Base-by-base conservation (phyloP, 2,888 invertebrate species). In the Serripes groenlandicus region DNA sequence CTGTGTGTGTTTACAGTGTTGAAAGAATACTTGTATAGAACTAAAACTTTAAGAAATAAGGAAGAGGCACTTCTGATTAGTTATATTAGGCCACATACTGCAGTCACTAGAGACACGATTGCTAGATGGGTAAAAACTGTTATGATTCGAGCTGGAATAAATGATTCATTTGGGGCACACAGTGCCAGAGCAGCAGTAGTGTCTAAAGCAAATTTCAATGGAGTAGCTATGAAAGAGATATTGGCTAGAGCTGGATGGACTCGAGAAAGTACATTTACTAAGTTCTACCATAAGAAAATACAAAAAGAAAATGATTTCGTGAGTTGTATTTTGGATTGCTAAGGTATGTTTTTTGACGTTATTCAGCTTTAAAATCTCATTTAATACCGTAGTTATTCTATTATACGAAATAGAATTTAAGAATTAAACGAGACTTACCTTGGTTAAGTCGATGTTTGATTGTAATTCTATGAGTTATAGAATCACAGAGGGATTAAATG, bases 241-340 rank as follows among this genome's bases (percentile, higher is more conserved):
- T 26, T 82, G 56, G 42, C 68, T 21, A 78, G 49, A 34, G 78
- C 82, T n/a, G 82, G 82, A 52, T 82, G 77, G 78, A 37, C 56
- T 21, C 62, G 70, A 56, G 58, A 32, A 28, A 23, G 28, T 4
- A 73, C 73, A 30, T 79, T 75, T 69, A 30, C 54, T 23, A 71
- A 54, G 23, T 79, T 75, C 49, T 79, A 79, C 68, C 32, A 71
- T 42, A 71, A 71, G 5, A n/a, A n/a, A n/a, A n/a, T n/a, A n/a
- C n/a, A n/a, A n/a, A n/a, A n/a, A n/a, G n/a, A n/a, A n/a, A n/a
- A n/a, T n/a, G n/a, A n/a, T n/a, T n/a, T n/a, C n/a, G n/a, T n/a
- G n/a, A n/a, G n/a, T n/a, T n/a, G n/a, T n/a, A n/a, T n/a, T n/a
- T n/a, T n/a, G n/a, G n/a, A n/a, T n/a, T n/a, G n/a, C n/a, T n/a